Base-by-base conservation (phyloP, 2,113 vertebrate genomes). In the Gallinago undulata region DNA sequence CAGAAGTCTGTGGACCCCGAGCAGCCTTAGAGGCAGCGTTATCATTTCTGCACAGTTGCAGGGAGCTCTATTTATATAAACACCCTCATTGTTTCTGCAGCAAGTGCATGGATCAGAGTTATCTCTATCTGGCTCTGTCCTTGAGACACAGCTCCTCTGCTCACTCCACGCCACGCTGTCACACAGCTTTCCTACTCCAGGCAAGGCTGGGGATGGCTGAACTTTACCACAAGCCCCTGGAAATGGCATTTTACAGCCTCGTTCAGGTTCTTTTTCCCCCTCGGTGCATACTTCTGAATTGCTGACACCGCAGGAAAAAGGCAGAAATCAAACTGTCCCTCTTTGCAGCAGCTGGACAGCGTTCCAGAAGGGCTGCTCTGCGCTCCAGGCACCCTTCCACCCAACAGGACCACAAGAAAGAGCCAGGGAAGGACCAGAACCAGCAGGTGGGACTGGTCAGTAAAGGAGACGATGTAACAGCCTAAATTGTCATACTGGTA, bases 151-250 rank as follows among this genome's bases (percentile, higher is more conserved):
- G 43, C 27, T 24, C 9, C 3, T 62, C 62, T 17, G 23, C 69
- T 67, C 1, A 0, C 35, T 33, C 72, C 37, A 0, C 47, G 31
- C 51, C 59, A 37, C 0, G 1, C 30, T 28, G 4, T 2, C 13
- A 19, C 56, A 66, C 13, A 22, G 25, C 50, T 73, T 63, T 50
- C 64, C 68, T 53, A 50, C 60, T 59, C 48, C 48, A 57, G 27
- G 70, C 48, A 31, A 57, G 43, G 43, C 16, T 3, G 1, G 51
- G 35, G 35, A 60, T 15, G 27, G 37, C 9, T 60, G 62, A 89
- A 33, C 63, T 30, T 43, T 41, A 50, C 43, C 64, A 78, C 50
- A 84, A 37, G n/a, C 16, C 33, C 31, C 47, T 47, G 60, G 47
- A 64, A 66, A 55, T 33, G n/a, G 37, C 1, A 0, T 43, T 63